A percentile compares a stretch with the other conserved stretches of the same genome.
These are phyloP conservation scores for Crocallis elinguaria DNA, from an alignment of 2,888 invertebrate genomes.

Conservation along the genomic window DNA sequence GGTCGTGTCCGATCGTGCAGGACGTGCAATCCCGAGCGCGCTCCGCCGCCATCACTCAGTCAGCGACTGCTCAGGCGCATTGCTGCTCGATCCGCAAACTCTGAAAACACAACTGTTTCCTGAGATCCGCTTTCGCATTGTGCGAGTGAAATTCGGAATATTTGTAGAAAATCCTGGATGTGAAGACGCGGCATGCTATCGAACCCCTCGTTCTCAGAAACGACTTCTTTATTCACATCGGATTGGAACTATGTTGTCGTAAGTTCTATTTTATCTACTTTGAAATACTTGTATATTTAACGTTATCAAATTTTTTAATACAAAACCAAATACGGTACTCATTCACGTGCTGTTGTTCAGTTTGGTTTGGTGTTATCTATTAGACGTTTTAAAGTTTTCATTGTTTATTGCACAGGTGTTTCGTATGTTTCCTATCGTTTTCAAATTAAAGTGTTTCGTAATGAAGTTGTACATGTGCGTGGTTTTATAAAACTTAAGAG, in stretches of 20 bases:
- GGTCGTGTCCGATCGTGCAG: constrained; percentile 55
- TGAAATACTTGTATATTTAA: not conserved
- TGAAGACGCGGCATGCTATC: constrained; percentile 26
- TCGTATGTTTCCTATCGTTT: constrained; percentile 11
- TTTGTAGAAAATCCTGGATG: constrained; percentile 6
- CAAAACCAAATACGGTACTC: constrained; percentile 6
- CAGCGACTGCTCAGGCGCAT: constrained; percentile 55
- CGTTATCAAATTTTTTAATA: constrained; percentile 23
- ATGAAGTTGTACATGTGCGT: constrained; percentile 1
- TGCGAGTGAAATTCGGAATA: constrained; percentile 23
- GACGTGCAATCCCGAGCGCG: constrained; percentile 60
- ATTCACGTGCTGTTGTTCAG: constrained; percentile 13
- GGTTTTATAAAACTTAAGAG: constrained; percentile 4
- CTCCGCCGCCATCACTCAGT: constrained; percentile 59
- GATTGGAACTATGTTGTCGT: constrained; percentile 36
- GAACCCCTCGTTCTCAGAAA: constrained; percentile 8
- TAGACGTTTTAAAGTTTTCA: constrained; percentile 16
- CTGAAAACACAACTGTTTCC: constrained; percentile 22
- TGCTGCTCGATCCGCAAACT: constrained; percentile 49
- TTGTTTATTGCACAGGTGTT: constrained; percentile 22
- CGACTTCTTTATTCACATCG: constrained; percentile 8
- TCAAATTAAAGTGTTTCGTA: constrained; percentile 4
- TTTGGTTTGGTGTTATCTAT: constrained; percentile 12
- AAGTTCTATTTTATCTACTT: constrained; percentile 26
- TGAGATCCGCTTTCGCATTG: constrained; percentile 5